Evolutionary conservation across 1,140 invertebrate species (phyloP).

Genomic region (Macrosteles quadrilineatus): DNA sequence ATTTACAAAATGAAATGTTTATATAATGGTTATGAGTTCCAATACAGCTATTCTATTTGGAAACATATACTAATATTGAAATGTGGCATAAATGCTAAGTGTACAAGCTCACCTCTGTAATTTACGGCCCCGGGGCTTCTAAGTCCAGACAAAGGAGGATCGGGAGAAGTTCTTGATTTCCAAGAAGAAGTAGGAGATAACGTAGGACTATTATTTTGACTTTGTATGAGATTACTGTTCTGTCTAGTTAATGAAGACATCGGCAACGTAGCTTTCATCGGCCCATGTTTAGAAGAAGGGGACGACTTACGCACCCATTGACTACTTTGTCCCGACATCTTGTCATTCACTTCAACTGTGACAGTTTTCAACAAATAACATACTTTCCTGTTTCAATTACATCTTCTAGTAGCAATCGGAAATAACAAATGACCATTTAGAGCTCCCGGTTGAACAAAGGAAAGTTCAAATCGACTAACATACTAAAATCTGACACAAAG

Average conservation of each 20-base stretch:
- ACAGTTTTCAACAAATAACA: background rate
- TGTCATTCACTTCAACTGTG: conserved; percentile 36
- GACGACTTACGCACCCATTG: conserved; percentile 66
- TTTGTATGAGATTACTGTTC: conserved; percentile 54
- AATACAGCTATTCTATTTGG: no score
- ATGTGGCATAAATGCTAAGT: no score
- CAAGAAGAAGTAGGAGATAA: conserved; percentile 64
- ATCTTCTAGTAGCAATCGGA: background rate
- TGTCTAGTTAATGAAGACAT: conserved; percentile 68
- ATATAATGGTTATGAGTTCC: no score
- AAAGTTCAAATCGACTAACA: background rate
- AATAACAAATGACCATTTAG: background rate
- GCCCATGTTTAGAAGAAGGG: conserved; percentile 67
- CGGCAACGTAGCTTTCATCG: conserved; percentile 71
- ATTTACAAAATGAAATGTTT: no score
- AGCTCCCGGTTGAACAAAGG: background rate
- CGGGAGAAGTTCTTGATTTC: conserved; percentile 63
- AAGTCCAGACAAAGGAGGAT: conserved; percentile 66
- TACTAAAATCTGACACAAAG: conserved; percentile 10
- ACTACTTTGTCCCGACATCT: conserved; percentile 57
- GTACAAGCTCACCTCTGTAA: conserved; percentile 36
- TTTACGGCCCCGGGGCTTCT: conserved; percentile 61
- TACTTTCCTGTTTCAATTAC: background rate
- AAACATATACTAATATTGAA: no score
- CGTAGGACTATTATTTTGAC: conserved; percentile 62